These are phyloP conservation scores for Netelia fuscicornis DNA, from an alignment of 2,888 invertebrate species.

Conservation along the genomic window DNA sequence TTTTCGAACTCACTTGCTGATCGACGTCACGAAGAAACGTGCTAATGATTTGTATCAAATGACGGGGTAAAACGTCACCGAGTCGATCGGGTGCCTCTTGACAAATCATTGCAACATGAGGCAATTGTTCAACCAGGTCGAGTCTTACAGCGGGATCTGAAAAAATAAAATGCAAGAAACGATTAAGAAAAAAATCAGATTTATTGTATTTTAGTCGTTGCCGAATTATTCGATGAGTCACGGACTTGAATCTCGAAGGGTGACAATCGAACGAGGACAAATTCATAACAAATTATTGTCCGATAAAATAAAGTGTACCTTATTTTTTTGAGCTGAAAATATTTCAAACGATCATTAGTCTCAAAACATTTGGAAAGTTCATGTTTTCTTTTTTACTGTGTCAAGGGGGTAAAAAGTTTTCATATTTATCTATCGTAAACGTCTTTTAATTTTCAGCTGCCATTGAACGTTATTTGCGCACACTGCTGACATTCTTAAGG, in stretches of 20 bases:
- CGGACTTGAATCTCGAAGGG: constrained; percentile 3
- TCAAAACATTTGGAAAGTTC: not conserved
- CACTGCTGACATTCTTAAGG: not conserved
- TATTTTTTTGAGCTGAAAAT: too few species aligned
- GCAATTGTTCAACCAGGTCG: constrained; percentile 89
- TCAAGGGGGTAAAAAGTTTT: not conserved
- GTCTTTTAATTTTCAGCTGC: not conserved
- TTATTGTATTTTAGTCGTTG: constrained; percentile 22
- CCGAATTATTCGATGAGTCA: not conserved
- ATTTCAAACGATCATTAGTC: too few species aligned
- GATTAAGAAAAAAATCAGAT: constrained; percentile 11
- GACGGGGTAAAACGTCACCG: constrained; percentile 86
- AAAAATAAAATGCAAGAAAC: constrained; percentile 69
- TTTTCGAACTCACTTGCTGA: constrained; percentile 85
- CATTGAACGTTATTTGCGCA: constrained; percentile 23
- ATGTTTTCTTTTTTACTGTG: not conserved
- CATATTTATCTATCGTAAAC: not conserved
- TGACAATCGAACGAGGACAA: not conserved
- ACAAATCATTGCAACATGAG: constrained; percentile 88
- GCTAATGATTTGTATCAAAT: constrained; percentile 88
- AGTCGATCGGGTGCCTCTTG: constrained; percentile 86
- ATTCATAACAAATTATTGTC: not conserved
- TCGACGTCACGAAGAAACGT: constrained; percentile 87
- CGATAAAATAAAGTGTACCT: not conserved
- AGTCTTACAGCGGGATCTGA: constrained; percentile 88